phyloP scores from a whole-genome alignment of 2,113 vertebrate species.

The Notarius quadriscutis region DNA sequence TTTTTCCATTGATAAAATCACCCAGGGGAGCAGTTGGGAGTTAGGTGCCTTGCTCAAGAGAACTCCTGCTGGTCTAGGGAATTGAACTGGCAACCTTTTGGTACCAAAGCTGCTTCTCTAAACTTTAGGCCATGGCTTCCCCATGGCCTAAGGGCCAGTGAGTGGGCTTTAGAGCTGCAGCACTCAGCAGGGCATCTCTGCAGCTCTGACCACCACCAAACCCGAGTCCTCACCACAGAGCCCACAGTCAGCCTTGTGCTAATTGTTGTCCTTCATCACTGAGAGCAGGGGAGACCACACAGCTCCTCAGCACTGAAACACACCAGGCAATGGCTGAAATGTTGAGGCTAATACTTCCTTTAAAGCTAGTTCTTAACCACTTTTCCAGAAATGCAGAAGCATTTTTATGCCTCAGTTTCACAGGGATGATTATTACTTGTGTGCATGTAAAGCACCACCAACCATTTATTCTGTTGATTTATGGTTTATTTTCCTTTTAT shows the following conservation, averaged over 20 bases:
- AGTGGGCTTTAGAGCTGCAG: slow-evolving; percentile 31
- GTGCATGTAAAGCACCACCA: slow-evolving; percentile 38
- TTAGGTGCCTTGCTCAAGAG: no score
- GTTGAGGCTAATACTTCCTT: slow-evolving; percentile 43
- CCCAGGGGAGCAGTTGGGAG: no score
- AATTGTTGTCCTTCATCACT: slow-evolving; percentile 40
- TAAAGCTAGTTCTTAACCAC: slow-evolving; percentile 35
- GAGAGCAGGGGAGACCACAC: slow-evolving; percentile 50
- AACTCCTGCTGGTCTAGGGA: no score
- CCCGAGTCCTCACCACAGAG: slow-evolving; percentile 41
- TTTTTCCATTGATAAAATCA: no score
- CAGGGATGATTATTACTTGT: slow-evolving; percentile 45
- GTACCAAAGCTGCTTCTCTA: neutral
- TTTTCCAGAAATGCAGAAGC: slow-evolving; percentile 40
- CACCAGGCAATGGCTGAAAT: slow-evolving; percentile 23
- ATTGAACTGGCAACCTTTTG: neutral
- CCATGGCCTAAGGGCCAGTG: neutral
- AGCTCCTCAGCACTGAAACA: slow-evolving; percentile 30
- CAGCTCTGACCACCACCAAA: slow-evolving; percentile 44
- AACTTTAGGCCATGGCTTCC: no score
- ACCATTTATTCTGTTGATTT: slow-evolving; percentile 32
- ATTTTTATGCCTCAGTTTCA: slow-evolving; percentile 12
- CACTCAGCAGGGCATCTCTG: slow-evolving; percentile 29
- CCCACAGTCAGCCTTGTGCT: slow-evolving; percentile 35
- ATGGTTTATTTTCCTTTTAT: no score